These are phyloP conservation scores for Entomobrya multifasciata DNA, from an alignment of 2,888 invertebrate species.

Conservation along the genomic window DNA sequence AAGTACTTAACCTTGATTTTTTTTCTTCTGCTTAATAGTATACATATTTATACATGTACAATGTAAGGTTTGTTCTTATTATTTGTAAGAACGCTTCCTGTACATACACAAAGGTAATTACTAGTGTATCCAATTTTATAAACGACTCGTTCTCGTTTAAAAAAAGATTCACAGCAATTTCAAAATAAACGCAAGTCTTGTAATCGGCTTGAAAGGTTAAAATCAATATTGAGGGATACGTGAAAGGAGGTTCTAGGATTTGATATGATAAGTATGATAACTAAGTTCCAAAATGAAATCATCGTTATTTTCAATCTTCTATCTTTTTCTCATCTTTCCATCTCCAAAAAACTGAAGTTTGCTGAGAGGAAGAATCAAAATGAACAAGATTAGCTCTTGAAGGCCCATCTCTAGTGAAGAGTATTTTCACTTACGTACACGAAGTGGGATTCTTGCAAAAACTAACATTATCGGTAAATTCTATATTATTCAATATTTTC, in stretches of 20 bases:
- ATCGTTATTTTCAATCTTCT: constrained; percentile 41
- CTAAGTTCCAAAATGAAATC: constrained; percentile 28
- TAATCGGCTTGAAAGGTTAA: constrained; percentile 3
- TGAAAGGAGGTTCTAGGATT: not conserved
- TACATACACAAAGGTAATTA: too few species aligned
- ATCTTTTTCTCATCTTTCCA: constrained; percentile 21
- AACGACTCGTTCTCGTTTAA: not conserved
- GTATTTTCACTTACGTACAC: not conserved
- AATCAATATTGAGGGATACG: constrained; percentile 31
- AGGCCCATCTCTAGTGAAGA: constrained; percentile 9
- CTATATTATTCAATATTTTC: constrained; percentile 55
- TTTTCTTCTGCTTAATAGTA: constrained; percentile 4
- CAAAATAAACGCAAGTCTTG: constrained; percentile 17
- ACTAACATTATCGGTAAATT: constrained; percentile 47
- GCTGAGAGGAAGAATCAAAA: constrained; percentile 41
- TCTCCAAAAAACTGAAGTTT: constrained; percentile 6
- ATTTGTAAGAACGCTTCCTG: not conserved
- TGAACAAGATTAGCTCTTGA: constrained; percentile 56
- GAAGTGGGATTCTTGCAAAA: constrained; percentile 2
- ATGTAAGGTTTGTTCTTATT: not conserved
- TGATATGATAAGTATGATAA: not conserved
- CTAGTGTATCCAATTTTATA: not conserved
- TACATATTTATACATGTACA: too few species aligned
- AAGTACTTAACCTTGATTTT: constrained; percentile 62
- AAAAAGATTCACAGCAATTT: constrained; percentile 27